Base-by-base conservation (phyloP, 2,888 invertebrate genomes). In the Oscheius onirici region DNA sequence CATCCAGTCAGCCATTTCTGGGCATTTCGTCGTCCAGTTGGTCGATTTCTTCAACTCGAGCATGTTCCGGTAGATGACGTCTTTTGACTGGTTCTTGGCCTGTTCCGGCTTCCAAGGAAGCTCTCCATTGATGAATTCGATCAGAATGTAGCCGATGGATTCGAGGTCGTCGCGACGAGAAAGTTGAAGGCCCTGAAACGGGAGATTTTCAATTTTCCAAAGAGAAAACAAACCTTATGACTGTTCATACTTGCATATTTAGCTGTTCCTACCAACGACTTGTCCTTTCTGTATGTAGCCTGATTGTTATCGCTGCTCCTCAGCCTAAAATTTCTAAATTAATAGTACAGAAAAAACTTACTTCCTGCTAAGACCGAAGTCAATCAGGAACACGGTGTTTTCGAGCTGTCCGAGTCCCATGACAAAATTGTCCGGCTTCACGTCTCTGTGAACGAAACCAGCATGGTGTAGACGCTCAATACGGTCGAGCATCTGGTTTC, bases 401-500 rank as follows among this genome's bases (percentile, higher is more conserved):
- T 84, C 84, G n/a, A 71, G 63, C 10, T 72, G 66, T 10, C 65
- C 66, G 10, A 83, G 49, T 1, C 83, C 83, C 60, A 83, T 75
- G 24, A 83, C 60, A 67, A 83, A 84, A 61, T 82, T 82, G 55
- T 82, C 82, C 40, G 82, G 80, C 34, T 82, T 82, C 55, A 82
- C 43, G 65, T 82, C 82, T 15, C 81, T 75, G 40, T 82, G 82
- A 10, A 82, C 41, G 46, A 69, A 76, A 13, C 81, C 81, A 6
- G 76, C 67, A 88, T 89, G 83, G 87, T 83, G 83, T 28, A 83
- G 60, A 51, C 80, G 78, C 54, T 77, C 40, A 13, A 83, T 71
- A 13, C 83, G 75, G 22, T 72, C 70, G 57, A 83, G 66, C 77
- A 83, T 80, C 57, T 82, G 81, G 13, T 63, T 69, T 22, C 77